phyloP scores from a whole-genome alignment of 2,888 invertebrate species.

The Taphrorychus bicolor region DNA sequence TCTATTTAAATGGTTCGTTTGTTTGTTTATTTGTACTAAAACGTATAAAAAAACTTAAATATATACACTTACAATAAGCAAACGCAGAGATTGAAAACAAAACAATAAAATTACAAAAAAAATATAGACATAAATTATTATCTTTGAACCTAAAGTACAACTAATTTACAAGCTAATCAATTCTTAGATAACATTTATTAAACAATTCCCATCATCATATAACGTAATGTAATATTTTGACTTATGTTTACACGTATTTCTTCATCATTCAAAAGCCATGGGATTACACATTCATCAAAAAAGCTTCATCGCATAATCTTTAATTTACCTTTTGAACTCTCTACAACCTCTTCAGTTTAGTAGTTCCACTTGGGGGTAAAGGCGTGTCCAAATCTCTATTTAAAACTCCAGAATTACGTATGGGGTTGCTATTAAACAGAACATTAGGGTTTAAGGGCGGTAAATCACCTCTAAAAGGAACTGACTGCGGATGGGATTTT shows the following conservation, averaged over 20 bases:
- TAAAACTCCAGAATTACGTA: slow-evolving; percentile 44
- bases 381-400: slow-evolving; percentile 55
- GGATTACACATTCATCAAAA: too few relatives aligned
- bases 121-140: too few relatives aligned
- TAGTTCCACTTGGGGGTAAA: neutral
- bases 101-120: too few relatives aligned
- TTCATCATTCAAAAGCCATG: too few relatives aligned
- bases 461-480: slow-evolving; percentile 76
- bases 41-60: slow-evolving; percentile 3
- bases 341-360: slow-evolving; percentile 4
- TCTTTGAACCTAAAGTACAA: too few relatives aligned
- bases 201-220: too few relatives aligned
- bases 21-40: slow-evolving; percentile 3
- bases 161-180: too few relatives aligned
- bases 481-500: slow-evolving; percentile 73
- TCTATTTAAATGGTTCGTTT: neutral
- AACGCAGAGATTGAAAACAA: too few relatives aligned
- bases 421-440: slow-evolving; percentile 53
- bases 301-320: too few relatives aligned
- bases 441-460: slow-evolving; percentile 67
- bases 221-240: neutral
- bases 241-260: too few relatives aligned
- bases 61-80: neutral
- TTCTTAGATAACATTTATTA: too few relatives aligned
- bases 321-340: too few relatives aligned